phyloP scores from a whole-genome alignment of 2,888 invertebrate species.

The Lasioglossum leucozonium region DNA sequence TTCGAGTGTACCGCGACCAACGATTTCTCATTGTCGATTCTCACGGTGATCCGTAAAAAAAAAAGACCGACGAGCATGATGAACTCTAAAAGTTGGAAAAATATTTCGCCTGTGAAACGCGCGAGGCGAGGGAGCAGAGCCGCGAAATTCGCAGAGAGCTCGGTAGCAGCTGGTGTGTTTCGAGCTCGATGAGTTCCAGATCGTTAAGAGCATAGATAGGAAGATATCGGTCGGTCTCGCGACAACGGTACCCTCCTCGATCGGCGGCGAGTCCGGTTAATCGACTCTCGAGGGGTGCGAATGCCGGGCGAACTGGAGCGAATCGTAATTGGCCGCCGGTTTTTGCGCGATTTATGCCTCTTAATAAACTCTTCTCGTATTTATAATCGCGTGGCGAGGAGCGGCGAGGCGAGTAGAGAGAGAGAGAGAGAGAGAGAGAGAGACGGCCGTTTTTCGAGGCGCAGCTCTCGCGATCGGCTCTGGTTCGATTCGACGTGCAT shows the following conservation, averaged over 20 bases:
- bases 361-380: slow-evolving; percentile 46
- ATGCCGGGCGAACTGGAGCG: slow-evolving; percentile 65
- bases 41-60: slow-evolving; percentile 35
- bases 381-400: slow-evolving; percentile 4
- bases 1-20: slow-evolving; percentile 25
- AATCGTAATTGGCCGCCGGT: slow-evolving; percentile 54
- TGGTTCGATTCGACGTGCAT: slow-evolving; percentile 35
- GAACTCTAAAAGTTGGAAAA: too few relatives aligned
- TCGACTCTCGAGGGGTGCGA: slow-evolving; percentile 43
- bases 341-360: slow-evolving; percentile 49
- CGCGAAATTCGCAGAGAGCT: not conserved
- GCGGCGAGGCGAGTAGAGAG: not conserved
- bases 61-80: too few relatives aligned
- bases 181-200: not conserved
- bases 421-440: not conserved
- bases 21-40: slow-evolving; percentile 43
- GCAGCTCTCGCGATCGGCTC: slow-evolving; percentile 5
- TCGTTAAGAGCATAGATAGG: not conserved
- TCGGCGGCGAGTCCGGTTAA: slow-evolving; percentile 29
- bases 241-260: slow-evolving; percentile 33
- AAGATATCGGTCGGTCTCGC: slow-evolving; percentile 19
- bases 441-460: not conserved
- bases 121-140: too few relatives aligned
- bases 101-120: too few relatives aligned
- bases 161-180: not conserved